Base-by-base conservation (phyloP, 2,113 vertebrate genomes). In the Seriola quinqueradiata region DNA sequence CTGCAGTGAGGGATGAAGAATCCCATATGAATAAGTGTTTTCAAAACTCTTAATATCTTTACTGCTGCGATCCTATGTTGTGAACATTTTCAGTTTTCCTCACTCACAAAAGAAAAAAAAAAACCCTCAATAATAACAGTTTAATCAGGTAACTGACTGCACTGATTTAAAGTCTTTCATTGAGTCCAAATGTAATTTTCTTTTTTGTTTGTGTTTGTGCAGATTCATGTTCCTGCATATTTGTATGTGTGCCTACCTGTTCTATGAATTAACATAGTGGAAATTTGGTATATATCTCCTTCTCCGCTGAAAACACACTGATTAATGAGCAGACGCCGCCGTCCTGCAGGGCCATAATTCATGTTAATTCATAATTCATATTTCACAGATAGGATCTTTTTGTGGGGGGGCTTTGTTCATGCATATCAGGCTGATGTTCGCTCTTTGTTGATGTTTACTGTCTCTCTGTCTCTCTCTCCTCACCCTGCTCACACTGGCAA, bases 321-420 rank as follows among this genome's bases (percentile, higher is more conserved):
- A 92, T 91, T 88, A 91, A 92, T 87, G 90, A 90, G 87, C 82
- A 42, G 67, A 65, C 76, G n/a, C 65, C 5, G 25, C 73, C 7
- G 75, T 79, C 74, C 84, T 81, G 81, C 82, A 78, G 79, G 64
- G 76, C 85, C 78, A 86, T 93, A 91, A 93, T 90, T 93, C 89
- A 92, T 59, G 75, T 79, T 74, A 84, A 90, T 90, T 92, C 84
- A 92, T 91, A 89, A 92, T 88, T 93, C 84, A 86, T 79, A 79
- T 82, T 91, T 84, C 71, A 84, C 74, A 32, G 78, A 75, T 70
- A 79, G 84, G 75, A 68, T 84, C 90, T 68, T 70, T 69, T 65
- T 71, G 28, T 28, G 28, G 70, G 50, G 75, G 73, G 50, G 68
- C 66, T 85, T 87, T 90, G 83, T 91, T 87, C 86, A 74, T 85